phyloP scores from a whole-genome alignment of 2,888 invertebrate species.

The Drosophila formosana region DNA sequence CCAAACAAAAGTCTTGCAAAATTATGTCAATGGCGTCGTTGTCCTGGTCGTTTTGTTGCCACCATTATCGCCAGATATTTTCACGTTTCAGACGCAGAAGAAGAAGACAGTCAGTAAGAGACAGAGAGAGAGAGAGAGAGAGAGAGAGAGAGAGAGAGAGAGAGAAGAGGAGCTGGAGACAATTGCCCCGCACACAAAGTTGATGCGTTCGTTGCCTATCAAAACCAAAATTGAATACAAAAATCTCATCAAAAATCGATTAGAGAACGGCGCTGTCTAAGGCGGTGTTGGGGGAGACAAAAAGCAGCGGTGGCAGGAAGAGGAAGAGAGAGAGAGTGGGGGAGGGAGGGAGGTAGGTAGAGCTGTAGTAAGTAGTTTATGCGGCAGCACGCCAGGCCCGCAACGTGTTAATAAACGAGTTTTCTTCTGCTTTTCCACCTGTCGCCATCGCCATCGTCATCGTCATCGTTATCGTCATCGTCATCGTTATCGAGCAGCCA shows the following conservation, averaged over 20 bases:
- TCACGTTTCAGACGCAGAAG: constrained; percentile 18
- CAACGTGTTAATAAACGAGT: constrained; percentile 69
- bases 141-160: neutral
- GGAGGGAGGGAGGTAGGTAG: constrained; percentile 1
- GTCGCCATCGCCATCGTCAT: constrained; percentile 18
- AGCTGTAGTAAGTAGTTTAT: constrained; percentile 40
- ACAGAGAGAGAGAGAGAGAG: neutral
- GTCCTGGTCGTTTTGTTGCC: constrained; percentile 43
- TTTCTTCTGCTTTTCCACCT: constrained; percentile 30
- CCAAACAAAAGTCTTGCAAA: constrained; percentile 64
- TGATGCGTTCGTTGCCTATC: constrained; percentile 64
- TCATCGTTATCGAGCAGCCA: constrained; percentile 40
- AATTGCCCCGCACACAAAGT: constrained; percentile 34
- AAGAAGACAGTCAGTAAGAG: neutral
- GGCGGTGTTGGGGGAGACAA: neutral
- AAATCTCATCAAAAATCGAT: constrained; percentile 79
- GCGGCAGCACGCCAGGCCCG: constrained; percentile 37
- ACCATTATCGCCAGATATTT: constrained; percentile 62
- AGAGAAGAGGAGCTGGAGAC: constrained; percentile 2
- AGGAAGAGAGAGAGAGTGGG: neutral
- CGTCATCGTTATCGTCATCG: constrained; percentile 13
- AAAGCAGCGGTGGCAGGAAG: neutral
- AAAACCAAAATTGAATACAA: constrained; percentile 76
- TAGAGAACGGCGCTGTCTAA: constrained; percentile 55
- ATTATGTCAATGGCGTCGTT: constrained; percentile 68